These are phyloP conservation scores for Pomatostomus ruficeps DNA, from an alignment of 2,113 vertebrate species.

Conservation along the genomic window DNA sequence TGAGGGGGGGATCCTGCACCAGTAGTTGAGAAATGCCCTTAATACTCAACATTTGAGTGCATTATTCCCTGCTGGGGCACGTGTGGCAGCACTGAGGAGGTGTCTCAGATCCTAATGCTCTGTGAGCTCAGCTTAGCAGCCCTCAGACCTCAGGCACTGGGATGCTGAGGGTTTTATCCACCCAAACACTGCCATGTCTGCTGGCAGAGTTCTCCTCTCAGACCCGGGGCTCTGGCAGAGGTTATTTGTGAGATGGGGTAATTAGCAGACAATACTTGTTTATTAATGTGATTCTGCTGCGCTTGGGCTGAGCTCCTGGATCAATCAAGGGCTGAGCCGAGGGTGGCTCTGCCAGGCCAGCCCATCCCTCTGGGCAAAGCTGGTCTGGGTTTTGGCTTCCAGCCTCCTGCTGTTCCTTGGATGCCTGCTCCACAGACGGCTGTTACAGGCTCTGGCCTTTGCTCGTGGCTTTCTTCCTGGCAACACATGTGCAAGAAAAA, in stretches of 20 bases:
- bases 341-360: neutral
- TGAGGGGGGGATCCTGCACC: too few relatives aligned
- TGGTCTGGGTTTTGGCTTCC: neutral
- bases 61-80: neutral
- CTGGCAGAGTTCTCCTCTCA: neutral
- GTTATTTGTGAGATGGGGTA: neutral
- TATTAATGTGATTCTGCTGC: neutral
- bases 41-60: neutral
- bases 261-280: neutral
- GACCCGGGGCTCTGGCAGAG: neutral
- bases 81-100: neutral
- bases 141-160: too few relatives aligned
- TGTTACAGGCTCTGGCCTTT: neutral
- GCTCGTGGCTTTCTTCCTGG: neutral
- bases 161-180: neutral
- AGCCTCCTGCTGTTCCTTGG: neutral
- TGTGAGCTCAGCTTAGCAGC: neutral
- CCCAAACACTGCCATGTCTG: neutral
- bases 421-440: neutral
- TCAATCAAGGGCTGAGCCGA: neutral
- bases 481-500: neutral
- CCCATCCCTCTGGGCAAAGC: neutral
- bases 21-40: neutral
- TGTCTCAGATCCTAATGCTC: neutral
- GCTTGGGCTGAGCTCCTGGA: neutral